Evolutionary conservation across 1,140 invertebrate species (phyloP).

Genomic region (Drosophila lowei): DNA sequence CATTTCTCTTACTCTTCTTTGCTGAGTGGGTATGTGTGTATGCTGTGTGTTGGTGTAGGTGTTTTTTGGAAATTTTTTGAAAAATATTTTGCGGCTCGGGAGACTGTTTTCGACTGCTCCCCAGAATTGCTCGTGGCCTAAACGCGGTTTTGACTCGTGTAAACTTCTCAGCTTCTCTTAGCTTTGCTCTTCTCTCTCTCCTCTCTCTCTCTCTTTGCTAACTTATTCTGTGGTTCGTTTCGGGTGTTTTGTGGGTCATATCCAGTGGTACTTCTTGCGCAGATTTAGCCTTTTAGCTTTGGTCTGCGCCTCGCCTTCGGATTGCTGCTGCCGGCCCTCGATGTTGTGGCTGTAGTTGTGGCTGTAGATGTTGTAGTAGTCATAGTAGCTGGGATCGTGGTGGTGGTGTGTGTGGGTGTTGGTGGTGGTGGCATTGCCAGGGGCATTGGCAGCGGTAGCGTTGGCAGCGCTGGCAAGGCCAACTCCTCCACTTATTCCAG

Average conservation of each 20-base stretch:
- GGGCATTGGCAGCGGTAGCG: constrained; percentile 51
- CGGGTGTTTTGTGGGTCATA: constrained; percentile 26
- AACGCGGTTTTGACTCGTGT: constrained; percentile 43
- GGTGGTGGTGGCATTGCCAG: constrained; percentile 45
- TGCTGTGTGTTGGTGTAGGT: constrained; percentile 10
- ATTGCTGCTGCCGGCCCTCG: constrained; percentile 39
- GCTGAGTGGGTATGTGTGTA: constrained; percentile 34
- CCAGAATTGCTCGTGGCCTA: constrained; percentile 40
- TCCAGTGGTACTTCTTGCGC: constrained; percentile 75
- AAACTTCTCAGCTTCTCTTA: constrained; percentile 29
- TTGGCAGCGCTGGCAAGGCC: constrained; percentile 69
- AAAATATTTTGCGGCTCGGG: constrained; percentile 68
- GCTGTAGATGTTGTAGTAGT: constrained; percentile 28
- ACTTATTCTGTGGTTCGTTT: constrained; percentile 1
- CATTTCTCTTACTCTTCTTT: constrained; percentile 19
- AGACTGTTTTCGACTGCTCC: constrained; percentile 13
- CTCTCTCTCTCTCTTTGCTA: constrained; percentile 1
- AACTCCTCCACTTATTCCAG: constrained; percentile 90
- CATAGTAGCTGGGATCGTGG: constrained; percentile 28
- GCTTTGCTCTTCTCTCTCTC: not conserved
- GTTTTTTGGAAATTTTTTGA: constrained; percentile 61
- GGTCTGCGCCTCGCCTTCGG: constrained; percentile 61
- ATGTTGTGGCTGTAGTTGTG: constrained; percentile 25
- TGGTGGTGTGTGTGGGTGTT: not conserved
- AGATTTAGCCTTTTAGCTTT: constrained; percentile 76